Evolutionary conservation across 2,113 vertebrate genomes (phyloP), one percentile per base, ranked within the genome.

Genomic region (Gnathonemus echidnorhynchus): DNA sequence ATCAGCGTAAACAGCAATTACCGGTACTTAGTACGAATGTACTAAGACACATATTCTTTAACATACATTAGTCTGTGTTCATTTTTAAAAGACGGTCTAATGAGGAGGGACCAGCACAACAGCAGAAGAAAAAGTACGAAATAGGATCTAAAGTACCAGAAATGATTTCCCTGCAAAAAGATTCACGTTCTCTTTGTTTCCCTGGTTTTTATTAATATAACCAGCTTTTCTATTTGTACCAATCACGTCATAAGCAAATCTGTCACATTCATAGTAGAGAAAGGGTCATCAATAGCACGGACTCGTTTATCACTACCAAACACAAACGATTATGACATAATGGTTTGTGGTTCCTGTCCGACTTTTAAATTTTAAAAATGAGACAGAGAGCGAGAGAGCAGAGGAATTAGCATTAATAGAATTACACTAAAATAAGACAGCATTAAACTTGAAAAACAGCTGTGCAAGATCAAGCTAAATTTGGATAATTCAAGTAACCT

Each of bases 401-500:
- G n/a, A 35, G 31, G 31, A 42, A 80, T 77, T 39, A 39, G 70
- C 70, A 77, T 77, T 77, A 17, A 77, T 77, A 17, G 27, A 39
- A 77, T 80, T 35, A 80, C 31, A 80, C 74, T 42, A 80, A 80
- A 80, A 42, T 42, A 80, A 80, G 35, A 5, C 74, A 19, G 35
- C 74, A 80, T 80, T 80, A 42, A 80, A 39, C 15, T 42, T 80
- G 35, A 42, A 80, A 80, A 80, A 80, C 74, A 80, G 74, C 74
- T 80, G 74, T 42, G 74, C 74, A 35, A 80, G 74, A 80, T 80
- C 74, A 80, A 42, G 74, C 35, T 80, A 80, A 80, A 80, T 80
- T 80, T 80, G 74, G 74, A 80, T 80, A 42, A 80, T 80, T 80
- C 74, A 42, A 80, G 74, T 80, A 80, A 80, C 74, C 35, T 42